These are phyloP conservation scores for Mobula hypostoma DNA, from an alignment of 2,113 vertebrate species.

Conservation along the genomic window DNA sequence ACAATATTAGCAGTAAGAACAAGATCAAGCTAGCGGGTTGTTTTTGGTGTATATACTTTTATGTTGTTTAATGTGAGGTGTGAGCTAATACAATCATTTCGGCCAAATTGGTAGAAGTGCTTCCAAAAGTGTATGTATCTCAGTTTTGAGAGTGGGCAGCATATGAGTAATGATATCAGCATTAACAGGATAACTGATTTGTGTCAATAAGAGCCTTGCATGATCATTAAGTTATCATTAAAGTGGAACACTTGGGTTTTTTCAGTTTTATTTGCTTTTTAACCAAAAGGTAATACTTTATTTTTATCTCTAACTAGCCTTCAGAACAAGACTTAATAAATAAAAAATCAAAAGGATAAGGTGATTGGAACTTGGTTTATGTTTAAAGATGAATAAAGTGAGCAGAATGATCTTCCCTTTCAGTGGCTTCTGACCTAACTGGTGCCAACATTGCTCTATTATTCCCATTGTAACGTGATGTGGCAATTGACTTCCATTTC, in stretches of 20 bases:
- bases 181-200: background rate
- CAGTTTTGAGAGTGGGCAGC: background rate
- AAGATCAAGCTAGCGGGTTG: no score
- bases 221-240: slow-evolving; percentile 27
- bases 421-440: background rate
- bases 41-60: no score
- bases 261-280: background rate
- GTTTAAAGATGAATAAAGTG: background rate
- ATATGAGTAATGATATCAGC: background rate
- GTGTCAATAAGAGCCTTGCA: background rate
- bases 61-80: background rate
- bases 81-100: background rate
- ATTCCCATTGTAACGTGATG: background rate
- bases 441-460: background rate
- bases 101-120: background rate
- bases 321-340: no score
- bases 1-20: no score
- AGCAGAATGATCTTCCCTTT: background rate
- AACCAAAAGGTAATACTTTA: background rate
- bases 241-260: background rate
- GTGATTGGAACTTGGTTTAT: background rate
- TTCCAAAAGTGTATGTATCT: background rate
- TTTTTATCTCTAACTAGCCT: background rate
- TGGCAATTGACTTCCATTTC: background rate
- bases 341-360: background rate